A percentile compares a stretch with the other conserved stretches of the same genome.
phyloP scores from a whole-genome alignment of 2,888 invertebrate species.

The Thera britannica region DNA sequence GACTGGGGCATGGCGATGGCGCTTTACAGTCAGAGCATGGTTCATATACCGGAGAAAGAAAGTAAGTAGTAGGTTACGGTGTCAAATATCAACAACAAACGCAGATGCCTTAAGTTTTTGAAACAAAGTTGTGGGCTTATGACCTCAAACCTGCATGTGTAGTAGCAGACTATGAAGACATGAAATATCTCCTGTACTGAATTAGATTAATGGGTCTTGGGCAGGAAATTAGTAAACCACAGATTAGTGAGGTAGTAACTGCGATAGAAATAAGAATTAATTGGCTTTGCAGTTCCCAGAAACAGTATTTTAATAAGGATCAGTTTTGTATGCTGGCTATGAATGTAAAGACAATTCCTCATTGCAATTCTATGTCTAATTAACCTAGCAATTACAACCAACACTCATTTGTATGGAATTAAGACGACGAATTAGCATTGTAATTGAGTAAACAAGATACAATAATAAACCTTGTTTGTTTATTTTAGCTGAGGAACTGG shows the following conservation, averaged over 20 bases:
- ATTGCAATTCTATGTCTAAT: slow-evolving; percentile 31
- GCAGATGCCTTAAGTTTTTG: not conserved
- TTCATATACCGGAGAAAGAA: slow-evolving; percentile 87
- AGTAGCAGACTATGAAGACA: not conserved
- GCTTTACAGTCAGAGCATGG: slow-evolving; percentile 88
- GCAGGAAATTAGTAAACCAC: slow-evolving; percentile 15
- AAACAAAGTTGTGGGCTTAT: slow-evolving; percentile 4
- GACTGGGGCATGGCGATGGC: slow-evolving; percentile 88
- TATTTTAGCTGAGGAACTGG: slow-evolving; percentile 83
- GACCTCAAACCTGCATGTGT: slow-evolving; percentile 8
- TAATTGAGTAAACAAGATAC: slow-evolving; percentile 18
- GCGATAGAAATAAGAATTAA: slow-evolving; percentile 7
- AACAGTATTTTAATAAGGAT: slow-evolving; percentile 20
- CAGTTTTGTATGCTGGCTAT: slow-evolving; percentile 19
- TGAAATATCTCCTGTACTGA: slow-evolving; percentile 14
- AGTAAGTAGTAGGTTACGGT: slow-evolving; percentile 76
- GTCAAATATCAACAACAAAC: slow-evolving; percentile 44
- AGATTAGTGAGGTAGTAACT: not conserved
- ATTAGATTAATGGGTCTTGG: slow-evolving; percentile 16
- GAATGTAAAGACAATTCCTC: slow-evolving; percentile 23
- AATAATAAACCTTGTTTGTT: slow-evolving; percentile 22
- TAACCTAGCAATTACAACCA: slow-evolving; percentile 21
- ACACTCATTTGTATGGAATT: slow-evolving; percentile 29
- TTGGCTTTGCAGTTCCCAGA: not conserved
- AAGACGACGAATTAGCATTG: slow-evolving; percentile 25